These are phyloP conservation scores for Tetramorium alpestre DNA, from an alignment of 1,140 invertebrate genomes.

Conservation along the genomic window DNA sequence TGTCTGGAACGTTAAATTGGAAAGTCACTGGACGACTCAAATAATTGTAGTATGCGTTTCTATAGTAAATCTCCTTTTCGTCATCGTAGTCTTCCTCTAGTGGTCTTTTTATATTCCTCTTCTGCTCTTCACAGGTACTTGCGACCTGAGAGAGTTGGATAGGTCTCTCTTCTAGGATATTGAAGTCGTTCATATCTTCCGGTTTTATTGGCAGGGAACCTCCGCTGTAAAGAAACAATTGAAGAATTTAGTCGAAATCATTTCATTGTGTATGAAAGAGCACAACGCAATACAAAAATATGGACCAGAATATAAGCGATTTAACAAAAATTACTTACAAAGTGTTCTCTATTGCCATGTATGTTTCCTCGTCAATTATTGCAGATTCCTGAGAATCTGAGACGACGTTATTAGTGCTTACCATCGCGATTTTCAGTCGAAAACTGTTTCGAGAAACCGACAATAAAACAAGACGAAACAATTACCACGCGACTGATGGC, in stretches of 20 bases:
- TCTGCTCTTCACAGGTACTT: too few species aligned
- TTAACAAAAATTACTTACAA: constrained; percentile 58
- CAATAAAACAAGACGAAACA: too few species aligned
- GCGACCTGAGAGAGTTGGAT: too few species aligned
- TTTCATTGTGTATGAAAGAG: background rate
- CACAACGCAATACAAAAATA: background rate
- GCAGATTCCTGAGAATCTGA: constrained; percentile 72
- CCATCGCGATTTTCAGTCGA: constrained; percentile 31
- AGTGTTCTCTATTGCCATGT: constrained; percentile 38
- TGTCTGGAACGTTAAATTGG: constrained; percentile 70
- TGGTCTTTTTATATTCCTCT: too few species aligned
- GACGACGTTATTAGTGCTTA: constrained; percentile 44
- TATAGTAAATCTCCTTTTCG: background rate
- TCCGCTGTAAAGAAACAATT: constrained; percentile 13
- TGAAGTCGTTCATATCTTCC: background rate
- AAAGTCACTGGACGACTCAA: constrained; percentile 70
- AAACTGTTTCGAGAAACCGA: too few species aligned
- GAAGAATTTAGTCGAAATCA: background rate
- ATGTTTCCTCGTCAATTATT: constrained; percentile 53
- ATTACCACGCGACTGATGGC: too few species aligned
- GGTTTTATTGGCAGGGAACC: background rate
- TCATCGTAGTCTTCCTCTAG: constrained; percentile 31
- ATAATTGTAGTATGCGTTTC: too few species aligned
- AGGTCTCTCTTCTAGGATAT: background rate
- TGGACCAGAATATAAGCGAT: background rate